These are phyloP conservation scores for Columba guinea DNA, from an alignment of 2,797 vertebrate genomes.

Conservation along the genomic window DNA sequence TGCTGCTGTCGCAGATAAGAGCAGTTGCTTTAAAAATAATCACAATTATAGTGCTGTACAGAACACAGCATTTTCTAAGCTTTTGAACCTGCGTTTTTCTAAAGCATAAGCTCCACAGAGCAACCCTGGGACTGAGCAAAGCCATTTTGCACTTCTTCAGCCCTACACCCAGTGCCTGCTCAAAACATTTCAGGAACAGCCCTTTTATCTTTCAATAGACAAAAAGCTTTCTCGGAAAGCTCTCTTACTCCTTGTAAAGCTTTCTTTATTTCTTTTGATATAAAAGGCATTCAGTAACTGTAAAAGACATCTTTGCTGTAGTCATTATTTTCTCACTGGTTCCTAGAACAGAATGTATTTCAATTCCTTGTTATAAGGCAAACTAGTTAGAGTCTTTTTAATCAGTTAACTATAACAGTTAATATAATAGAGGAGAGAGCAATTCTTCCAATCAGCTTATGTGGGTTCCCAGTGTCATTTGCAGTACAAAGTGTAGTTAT, in stretches of 20 bases:
- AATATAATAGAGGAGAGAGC: background rate
- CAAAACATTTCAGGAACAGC: background rate
- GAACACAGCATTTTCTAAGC: background rate
- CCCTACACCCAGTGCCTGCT: background rate
- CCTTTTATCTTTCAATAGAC: background rate
- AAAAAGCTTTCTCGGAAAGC: conserved; percentile 21
- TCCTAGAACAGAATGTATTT: background rate
- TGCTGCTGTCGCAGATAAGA: background rate
- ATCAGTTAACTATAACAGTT: conserved; percentile 16
- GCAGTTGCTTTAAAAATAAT: background rate
- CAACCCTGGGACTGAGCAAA: background rate
- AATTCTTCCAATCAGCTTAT: conserved; percentile 13
- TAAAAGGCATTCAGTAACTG: background rate
- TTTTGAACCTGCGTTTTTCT: background rate
- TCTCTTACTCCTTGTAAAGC: background rate
- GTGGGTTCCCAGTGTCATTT: conserved; percentile 22
- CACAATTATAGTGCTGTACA: background rate
- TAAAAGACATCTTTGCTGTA: background rate
- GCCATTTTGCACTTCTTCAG: background rate
- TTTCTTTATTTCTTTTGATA: conserved; percentile 28
- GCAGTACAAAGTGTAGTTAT: conserved; percentile 18
- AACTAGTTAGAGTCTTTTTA: conserved; percentile 4
- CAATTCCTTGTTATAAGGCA: background rate
- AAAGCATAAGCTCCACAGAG: background rate
- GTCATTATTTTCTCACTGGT: conserved; percentile 14